phyloP scores from a whole-genome alignment of 2,888 invertebrate genomes.

The Netelia inedita region DNA sequence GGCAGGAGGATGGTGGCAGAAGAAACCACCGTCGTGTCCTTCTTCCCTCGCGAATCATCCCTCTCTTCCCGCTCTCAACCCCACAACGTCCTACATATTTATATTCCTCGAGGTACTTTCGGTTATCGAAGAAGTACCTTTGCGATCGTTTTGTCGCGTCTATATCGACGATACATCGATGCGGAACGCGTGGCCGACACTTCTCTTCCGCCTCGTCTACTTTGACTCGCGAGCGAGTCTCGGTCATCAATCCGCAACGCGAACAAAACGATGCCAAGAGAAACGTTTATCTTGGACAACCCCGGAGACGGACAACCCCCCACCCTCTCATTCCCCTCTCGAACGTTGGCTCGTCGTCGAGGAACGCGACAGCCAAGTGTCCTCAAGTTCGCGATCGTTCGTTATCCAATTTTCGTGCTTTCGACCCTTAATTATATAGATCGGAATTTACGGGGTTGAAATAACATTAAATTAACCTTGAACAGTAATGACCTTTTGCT shows the following conservation, averaged over 20 bases:
- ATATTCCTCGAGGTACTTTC: constrained; percentile 20
- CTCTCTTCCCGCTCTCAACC: constrained; percentile 22
- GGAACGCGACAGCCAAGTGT: constrained; percentile 42
- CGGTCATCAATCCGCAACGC: constrained; percentile 60
- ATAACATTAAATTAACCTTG: not conserved
- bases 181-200: not conserved
- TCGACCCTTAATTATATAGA: constrained; percentile 1
- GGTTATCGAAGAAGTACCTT: constrained; percentile 38
- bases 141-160: constrained; percentile 10
- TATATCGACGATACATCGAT: not conserved
- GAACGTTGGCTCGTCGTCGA: constrained; percentile 24
- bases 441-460: not conserved
- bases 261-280: constrained; percentile 68
- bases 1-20: not conserved
- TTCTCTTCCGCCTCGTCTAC: not conserved
- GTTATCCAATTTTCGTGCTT: constrained; percentile 8
- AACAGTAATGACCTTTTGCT: not conserved
- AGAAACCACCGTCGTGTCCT: constrained; percentile 17
- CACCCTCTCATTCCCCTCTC: no score
- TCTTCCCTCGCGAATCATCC: constrained; percentile 47
- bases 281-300: constrained; percentile 71
- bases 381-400: constrained; percentile 40
- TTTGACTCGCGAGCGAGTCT: constrained; percentile 49
- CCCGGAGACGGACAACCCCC: constrained; percentile 29
- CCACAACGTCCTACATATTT: not conserved